Conservation (phyloP, 2,113 vertebrate genomes). For the Cryptomyrus ogoouensis region DNA sequence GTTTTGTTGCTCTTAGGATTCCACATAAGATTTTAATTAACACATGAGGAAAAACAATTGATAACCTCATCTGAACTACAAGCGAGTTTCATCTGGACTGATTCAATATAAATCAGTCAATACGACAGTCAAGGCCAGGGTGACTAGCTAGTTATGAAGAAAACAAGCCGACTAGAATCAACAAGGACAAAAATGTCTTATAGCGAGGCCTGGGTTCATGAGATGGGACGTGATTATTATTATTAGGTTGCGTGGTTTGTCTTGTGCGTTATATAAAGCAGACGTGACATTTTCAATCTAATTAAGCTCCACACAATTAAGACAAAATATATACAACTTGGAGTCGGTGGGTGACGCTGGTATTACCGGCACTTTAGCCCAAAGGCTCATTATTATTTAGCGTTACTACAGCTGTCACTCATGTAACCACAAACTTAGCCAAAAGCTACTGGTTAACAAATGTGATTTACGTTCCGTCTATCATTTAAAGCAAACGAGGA, state of each 20-base stretch:
- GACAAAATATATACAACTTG: neutral
- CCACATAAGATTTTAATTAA: neutral
- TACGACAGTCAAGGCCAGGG: neutral
- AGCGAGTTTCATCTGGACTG: neutral
- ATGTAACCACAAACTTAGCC: neutral
- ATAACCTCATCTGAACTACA: neutral
- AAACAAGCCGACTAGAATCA: neutral
- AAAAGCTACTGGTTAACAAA: neutral
- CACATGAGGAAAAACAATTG: neutral
- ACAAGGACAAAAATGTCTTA: neutral
- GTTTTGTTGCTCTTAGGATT: slow-evolving; percentile 79
- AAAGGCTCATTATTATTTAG: neutral
- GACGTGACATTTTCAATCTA: neutral
- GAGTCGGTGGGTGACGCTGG: neutral
- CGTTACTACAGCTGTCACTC: neutral
- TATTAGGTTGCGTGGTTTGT: neutral
- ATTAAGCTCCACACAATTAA: neutral
- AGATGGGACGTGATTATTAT: neutral
- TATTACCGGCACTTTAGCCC: neutral
- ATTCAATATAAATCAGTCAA: neutral
- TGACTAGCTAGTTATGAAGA: neutral
- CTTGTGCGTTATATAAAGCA: neutral
- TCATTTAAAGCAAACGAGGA: neutral
- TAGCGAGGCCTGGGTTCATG: neutral
- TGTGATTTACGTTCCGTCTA: neutral